Evolutionary conservation across 1,140 invertebrate genomes (phyloP).

Genomic region (Camponotus floridanus): DNA sequence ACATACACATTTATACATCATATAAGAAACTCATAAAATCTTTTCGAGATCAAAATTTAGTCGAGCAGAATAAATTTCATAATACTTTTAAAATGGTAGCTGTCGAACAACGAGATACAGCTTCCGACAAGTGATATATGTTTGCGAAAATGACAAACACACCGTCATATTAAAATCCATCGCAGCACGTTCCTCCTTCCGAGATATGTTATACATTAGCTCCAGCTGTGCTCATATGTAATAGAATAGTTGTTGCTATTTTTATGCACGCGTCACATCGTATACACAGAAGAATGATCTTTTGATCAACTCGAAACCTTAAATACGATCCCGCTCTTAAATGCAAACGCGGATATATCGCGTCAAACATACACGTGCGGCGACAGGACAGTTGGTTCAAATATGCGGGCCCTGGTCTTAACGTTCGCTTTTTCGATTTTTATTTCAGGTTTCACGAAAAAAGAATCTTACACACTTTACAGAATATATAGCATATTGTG

Average conservation of each 20-base stretch:
- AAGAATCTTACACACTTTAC: not conserved
- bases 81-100: conserved; percentile 41
- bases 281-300: conserved; percentile 51
- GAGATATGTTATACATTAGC: conserved; percentile 49
- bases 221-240: conserved; percentile 61
- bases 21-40: conserved; percentile 13
- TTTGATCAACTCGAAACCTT: conserved; percentile 69
- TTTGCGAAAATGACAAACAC: conserved; percentile 63
- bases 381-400: conserved; percentile 35
- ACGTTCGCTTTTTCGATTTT: not conserved
- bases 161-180: conserved; percentile 46
- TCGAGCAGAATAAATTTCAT: conserved; percentile 37
- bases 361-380: conserved; percentile 59
- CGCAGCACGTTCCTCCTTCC: conserved; percentile 41
- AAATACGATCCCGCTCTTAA: conserved; percentile 56
- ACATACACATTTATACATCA: conserved; percentile 3
- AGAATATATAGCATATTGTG: not conserved
- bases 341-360: conserved; percentile 55
- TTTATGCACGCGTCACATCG: conserved; percentile 48
- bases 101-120: conserved; percentile 55
- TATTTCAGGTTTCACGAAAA: not conserved
- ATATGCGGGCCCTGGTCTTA: conserved; percentile 4
- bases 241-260: conserved; percentile 62
- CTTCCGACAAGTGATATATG: conserved; percentile 61
- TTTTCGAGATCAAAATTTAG: not conserved